Base-by-base conservation (phyloP, 1,140 invertebrate genomes). In the Leptonema lineaticorne region DNA sequence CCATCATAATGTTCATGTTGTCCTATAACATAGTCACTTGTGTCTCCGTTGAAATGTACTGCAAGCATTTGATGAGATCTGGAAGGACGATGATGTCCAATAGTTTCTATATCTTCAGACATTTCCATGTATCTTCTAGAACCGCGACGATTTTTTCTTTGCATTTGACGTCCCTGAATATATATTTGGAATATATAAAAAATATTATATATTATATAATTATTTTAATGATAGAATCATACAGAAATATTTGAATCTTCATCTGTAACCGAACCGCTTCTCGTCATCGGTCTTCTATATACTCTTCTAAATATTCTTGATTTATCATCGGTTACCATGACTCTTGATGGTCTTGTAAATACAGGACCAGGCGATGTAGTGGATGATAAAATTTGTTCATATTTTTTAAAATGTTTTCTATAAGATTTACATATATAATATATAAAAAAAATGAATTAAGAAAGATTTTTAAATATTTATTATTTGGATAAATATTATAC, bases 21-120 rank as follows among this genome's bases (percentile, higher is more conserved):
- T 16, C 62, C 68, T 1, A 68, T 41, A 8, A 20, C 18, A 45
- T 68, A 62, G 20, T 37, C 48, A 14, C 14, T 48, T 0, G 72
- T 73, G 26, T 70, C 66, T n/a, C 72, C 72, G 28, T 50, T 66
- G 66, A 73, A 73, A 41, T 73, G 72, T 11, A 69, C 72, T 3
- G 71, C 5, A 14, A 50, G 37, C 8, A 2, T 48, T 30, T 24
- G 28, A 4, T 14, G 41, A 20, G 45, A 18, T 29, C 11, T 60
- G 33, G 18, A 18, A 18, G 29, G n/a, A 4, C n/a, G 3, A 26
- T 7, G 3, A 27, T 30, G 41, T 63, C 30, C 58, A 2, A 50
- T 6, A 22, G 24, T 27, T 22, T 22, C 24, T 8, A 56, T 22
- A 18, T 56, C 53, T n/a, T 24, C 53, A 22, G 18, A 50, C 33